Evolutionary conservation across 2,888 invertebrate species (phyloP).

Genomic region (Diarsia rubi): DNA sequence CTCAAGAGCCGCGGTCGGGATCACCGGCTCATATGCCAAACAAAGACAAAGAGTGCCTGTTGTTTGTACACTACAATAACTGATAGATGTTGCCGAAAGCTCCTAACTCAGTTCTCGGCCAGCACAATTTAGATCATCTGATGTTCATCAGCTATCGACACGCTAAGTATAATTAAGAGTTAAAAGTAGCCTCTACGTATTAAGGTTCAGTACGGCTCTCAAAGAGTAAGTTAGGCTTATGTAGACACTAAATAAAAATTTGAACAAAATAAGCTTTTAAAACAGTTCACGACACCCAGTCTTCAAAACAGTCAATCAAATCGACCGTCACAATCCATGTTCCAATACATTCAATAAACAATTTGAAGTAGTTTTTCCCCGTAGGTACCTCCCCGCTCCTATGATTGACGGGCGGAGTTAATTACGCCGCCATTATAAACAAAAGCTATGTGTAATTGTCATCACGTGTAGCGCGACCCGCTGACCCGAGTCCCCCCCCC

Average conservation of each 20-base stretch:
- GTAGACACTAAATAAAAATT: neutral
- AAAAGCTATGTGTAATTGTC: constrained; percentile 50
- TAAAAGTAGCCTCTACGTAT: neutral
- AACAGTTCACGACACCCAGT: neutral
- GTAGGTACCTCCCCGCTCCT: constrained; percentile 9
- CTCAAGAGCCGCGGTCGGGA: no score
- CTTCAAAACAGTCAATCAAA: constrained; percentile 1
- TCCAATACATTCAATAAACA: constrained; percentile 11
- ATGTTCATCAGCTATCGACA: no score
- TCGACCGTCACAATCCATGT: neutral
- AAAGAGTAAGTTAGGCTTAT: neutral
- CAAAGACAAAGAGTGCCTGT: no score
- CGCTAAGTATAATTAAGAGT: neutral
- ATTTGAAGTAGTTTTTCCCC: constrained; percentile 30
- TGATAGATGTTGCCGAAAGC: no score
- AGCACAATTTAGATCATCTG: no score
- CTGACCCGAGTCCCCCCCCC: constrained; percentile 64
- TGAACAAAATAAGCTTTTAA: neutral
- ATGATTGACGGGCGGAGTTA: constrained; percentile 38
- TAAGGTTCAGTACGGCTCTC: no score
- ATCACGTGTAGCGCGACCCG: constrained; percentile 67
- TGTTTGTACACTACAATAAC: no score
- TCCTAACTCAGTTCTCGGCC: no score
- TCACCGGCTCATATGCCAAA: no score
- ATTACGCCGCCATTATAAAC: constrained; percentile 54